A percentile compares a stretch with the other conserved stretches of the same genome.
Conservation (phyloP, 2,113 vertebrate genomes). For the Bungarus multicinctus region DNA sequence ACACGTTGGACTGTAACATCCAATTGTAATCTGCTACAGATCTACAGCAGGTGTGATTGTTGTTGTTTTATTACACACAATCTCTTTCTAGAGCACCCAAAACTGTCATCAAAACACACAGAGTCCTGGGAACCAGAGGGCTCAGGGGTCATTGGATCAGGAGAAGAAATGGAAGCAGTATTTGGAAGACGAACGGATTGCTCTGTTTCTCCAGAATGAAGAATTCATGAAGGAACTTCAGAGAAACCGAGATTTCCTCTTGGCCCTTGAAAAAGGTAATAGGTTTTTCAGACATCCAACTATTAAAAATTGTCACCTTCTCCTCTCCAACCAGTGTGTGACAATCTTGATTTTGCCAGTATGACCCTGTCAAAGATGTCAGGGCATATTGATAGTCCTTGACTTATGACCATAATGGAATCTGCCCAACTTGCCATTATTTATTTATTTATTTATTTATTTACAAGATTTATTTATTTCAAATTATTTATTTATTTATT, state of each 20-base stretch:
- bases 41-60: neutral
- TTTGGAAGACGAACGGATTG: conserved; percentile 92
- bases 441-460: too few relatives aligned
- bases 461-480: too few relatives aligned
- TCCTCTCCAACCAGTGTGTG: neutral
- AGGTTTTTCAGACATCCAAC: neutral
- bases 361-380: neutral
- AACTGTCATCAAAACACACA: conserved; percentile 42
- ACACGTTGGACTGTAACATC: neutral
- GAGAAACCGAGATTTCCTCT: conserved; percentile 92
- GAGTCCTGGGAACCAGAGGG: rapidly evolving
- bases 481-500: too few relatives aligned
- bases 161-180: conserved; percentile 93
- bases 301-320: neutral
- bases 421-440: neutral
- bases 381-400: neutral
- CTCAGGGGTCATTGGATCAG: conserved; percentile 72
- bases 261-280: conserved; percentile 93
- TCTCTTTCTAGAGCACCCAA: conserved; percentile 64
- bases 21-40: neutral
- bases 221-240: conserved; percentile 98
- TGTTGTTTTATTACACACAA: rapidly evolving
- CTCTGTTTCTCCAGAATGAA: conserved; percentile 93
- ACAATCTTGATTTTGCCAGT: neutral
- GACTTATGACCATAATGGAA: neutral